A percentile compares a stretch with the other conserved stretches of the same genome.
Conservation (phyloP, 2,888 invertebrate genomes). For the Bugulina stolonifera region DNA sequence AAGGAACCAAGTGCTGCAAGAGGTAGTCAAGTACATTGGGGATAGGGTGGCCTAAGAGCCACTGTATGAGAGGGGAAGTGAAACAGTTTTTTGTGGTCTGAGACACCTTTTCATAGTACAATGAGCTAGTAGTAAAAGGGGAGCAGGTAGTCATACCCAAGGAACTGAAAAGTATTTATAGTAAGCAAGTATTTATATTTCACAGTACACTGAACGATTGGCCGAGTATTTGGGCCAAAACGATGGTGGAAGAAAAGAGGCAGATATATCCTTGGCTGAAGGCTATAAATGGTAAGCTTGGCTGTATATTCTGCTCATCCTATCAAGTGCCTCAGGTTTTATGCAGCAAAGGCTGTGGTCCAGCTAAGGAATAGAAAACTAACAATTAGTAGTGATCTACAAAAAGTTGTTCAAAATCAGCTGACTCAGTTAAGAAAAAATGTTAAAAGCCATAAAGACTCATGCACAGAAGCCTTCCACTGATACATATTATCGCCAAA, state of each 20-base stretch:
- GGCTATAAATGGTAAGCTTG: background rate
- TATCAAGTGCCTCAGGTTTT: background rate
- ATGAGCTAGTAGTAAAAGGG: no score
- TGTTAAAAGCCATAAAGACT: background rate
- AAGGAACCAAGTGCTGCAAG: no score
- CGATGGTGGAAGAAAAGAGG: background rate
- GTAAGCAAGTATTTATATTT: no score
- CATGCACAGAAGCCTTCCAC: no score
- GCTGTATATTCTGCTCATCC: background rate
- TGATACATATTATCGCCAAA: background rate
- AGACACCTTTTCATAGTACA: no score
- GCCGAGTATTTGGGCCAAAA: background rate
- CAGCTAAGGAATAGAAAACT: background rate
- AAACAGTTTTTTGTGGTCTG: no score
- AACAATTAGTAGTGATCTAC: background rate
- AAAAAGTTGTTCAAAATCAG: background rate
- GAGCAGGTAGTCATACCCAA: no score
- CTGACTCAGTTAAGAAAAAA: background rate
- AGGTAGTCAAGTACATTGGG: no score
- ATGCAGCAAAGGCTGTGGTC: background rate
- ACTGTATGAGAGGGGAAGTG: no score
- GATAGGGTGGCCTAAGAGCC: no score
- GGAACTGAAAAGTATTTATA: no score
- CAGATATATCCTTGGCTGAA: background rate
- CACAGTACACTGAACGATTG: background rate